Base-by-base conservation (phyloP, 1,140 invertebrate genomes). In the Drosophila quadrilineata region DNA sequence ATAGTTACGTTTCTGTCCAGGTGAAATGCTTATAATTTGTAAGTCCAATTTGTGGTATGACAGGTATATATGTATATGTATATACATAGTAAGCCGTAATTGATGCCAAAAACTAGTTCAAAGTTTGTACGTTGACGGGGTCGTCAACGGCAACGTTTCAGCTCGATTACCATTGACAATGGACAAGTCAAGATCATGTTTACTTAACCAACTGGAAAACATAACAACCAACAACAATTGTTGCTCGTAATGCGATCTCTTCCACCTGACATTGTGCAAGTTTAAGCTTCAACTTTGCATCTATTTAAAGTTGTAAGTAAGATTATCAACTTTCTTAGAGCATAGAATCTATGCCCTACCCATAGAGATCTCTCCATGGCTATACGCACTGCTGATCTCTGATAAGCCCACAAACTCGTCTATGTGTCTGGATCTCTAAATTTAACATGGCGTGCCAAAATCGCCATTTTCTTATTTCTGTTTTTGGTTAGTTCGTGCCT, bases 11-110 rank as follows among this genome's bases (percentile, higher is more conserved):
- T 74, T 49, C 24, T 33, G 33, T 35, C 35, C 56, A 41, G 64
- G 60, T 65, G 77, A 82, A 82, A 84, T 85, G 77, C 19, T 71
- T 60, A 73, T 82, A 84, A 82, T 82, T 82, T 84, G 77, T 82
- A 40, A 56, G 59, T 60, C 52, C 52, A 56, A 74, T 62, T 71
- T 67, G 66, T 58, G 38, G 40, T 52, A 48, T 29, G 63, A 66
- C 65, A 66, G 77, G 73, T 85, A n/a, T n/a, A n/a, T n/a, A n/a
- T n/a, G n/a, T n/a, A n/a, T n/a, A n/a, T n/a, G n/a, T n/a, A n/a
- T n/a, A n/a, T n/a, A n/a, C n/a, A n/a, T n/a, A n/a, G n/a, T n/a
- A n/a, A 16, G 41, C 22, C 14, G 41, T 45, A 82, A 82, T 82
- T 82, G 77, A 85, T 85, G 79, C 77, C 77, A 50, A 77, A 59